phyloP scores from a whole-genome alignment of 2,113 vertebrate species.

The Siphamia tubifer region DNA sequence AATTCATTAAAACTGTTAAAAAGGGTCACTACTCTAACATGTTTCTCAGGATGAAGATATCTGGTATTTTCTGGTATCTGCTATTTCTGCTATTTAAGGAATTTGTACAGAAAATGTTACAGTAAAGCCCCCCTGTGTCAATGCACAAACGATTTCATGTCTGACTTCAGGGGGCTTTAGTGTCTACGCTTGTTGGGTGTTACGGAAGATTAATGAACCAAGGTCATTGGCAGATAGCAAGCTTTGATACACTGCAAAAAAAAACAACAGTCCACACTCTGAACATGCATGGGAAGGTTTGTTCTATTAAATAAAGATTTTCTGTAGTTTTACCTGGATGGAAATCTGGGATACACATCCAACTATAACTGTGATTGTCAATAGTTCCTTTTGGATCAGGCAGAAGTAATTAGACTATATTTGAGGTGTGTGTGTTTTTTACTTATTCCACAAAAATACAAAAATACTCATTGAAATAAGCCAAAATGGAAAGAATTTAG shows the following conservation, averaged over 20 bases:
- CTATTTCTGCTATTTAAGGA: neutral
- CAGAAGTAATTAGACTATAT: slow-evolving; percentile 16
- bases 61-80: too few species aligned
- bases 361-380: slow-evolving; percentile 33
- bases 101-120: neutral
- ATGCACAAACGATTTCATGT: neutral
- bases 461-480: slow-evolving; percentile 42
- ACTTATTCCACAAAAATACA: slow-evolving; percentile 39
- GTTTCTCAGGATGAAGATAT: slow-evolving; percentile 1
- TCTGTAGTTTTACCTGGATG: slow-evolving; percentile 39
- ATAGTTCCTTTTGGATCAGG: slow-evolving; percentile 17
- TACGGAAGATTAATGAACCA: neutral
- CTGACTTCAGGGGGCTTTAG: neutral
- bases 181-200: neutral
- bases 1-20: neutral
- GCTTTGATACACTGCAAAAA: neutral
- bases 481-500: slow-evolving; percentile 42
- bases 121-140: neutral
- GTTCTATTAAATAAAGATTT: slow-evolving; percentile 12
- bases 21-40: slow-evolving; percentile 14
- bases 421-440: slow-evolving; percentile 41
- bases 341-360: slow-evolving; percentile 26
- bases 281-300: neutral
- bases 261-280: neutral
- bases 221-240: slow-evolving; percentile 8